Conservation (phyloP, 2,888 invertebrate genomes). For the Pyrgus malvae region DNA sequence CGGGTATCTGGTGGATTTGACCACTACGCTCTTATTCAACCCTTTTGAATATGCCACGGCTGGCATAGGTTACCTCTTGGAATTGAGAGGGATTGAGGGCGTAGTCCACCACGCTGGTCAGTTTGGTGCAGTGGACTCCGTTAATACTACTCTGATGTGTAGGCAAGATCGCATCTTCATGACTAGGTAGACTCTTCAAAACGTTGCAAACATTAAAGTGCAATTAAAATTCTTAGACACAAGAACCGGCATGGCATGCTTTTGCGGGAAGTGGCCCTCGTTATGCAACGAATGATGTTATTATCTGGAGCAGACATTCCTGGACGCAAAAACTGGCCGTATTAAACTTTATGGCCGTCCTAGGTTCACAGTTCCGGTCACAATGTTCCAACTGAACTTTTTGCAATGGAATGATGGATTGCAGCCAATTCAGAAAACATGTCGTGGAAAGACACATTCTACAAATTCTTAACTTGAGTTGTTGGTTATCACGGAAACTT, state of each 20-base stretch:
- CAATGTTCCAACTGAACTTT: conserved; percentile 1
- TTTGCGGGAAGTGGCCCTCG: background rate
- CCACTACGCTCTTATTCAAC: too few relatives aligned
- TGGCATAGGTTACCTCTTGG: too few relatives aligned
- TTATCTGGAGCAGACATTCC: conserved; percentile 19
- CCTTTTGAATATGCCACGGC: too few relatives aligned
- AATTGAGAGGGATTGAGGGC: too few relatives aligned
- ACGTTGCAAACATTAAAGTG: background rate
- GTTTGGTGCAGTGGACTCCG: too few relatives aligned
- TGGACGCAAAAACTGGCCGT: background rate
- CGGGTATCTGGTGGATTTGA: too few relatives aligned
- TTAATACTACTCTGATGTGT: too few relatives aligned
- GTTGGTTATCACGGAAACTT: too few relatives aligned
- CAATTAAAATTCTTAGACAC: background rate
- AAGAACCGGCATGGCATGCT: background rate
- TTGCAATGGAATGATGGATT: conserved; percentile 6
- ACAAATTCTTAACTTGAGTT: too few relatives aligned
- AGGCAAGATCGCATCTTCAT: too few relatives aligned
- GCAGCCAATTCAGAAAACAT: background rate
- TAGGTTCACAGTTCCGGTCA: conserved; percentile 12
- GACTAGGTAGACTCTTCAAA: too few relatives aligned
- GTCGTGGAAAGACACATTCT: background rate
- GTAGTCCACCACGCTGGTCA: too few relatives aligned
- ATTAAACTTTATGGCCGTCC: conserved; percentile 16
- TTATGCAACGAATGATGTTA: conserved; percentile 21